Conservation (phyloP, 1,140 invertebrate genomes). For the Drosophila pandora region DNA sequence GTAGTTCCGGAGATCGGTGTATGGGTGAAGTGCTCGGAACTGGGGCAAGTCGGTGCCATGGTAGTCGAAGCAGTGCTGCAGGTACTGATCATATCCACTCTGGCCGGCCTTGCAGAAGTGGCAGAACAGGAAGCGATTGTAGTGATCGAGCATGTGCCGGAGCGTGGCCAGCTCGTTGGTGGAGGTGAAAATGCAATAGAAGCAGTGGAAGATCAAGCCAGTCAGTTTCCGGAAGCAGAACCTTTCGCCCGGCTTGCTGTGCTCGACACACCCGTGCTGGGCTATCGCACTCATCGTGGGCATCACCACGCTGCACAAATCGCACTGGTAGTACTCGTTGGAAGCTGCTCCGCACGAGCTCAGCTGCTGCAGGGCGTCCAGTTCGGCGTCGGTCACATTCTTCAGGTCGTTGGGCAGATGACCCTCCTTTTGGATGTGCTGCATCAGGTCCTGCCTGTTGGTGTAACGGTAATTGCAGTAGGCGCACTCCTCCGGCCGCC, state of each 20-base stretch:
- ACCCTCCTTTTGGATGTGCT: conserved; percentile 18
- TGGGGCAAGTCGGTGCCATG: conserved; percentile 28
- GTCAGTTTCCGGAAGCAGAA: conserved; percentile 49
- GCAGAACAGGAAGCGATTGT: conserved; percentile 38
- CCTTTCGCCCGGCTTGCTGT: conserved; percentile 15
- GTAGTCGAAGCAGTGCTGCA: conserved; percentile 48
- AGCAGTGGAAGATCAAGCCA: conserved; percentile 52
- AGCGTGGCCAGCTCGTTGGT: conserved; percentile 25
- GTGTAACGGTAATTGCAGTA: conserved; percentile 46
- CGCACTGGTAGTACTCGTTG: conserved; percentile 58
- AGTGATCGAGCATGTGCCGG: conserved; percentile 61
- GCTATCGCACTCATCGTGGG: conserved; percentile 42
- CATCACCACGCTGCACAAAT: conserved; percentile 51
- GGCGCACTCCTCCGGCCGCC: conserved; percentile 39
- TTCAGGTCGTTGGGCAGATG: conserved; percentile 60
- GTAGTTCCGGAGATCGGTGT: conserved; percentile 36
- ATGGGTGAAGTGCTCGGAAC: conserved; percentile 40
- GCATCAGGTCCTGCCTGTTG: conserved; percentile 8
- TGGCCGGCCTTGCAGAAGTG: conserved; percentile 14
- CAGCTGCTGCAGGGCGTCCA: conserved; percentile 21
- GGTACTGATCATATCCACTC: conserved; percentile 48
- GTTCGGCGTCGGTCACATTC: conserved; percentile 31
- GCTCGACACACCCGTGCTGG: conserved; percentile 41
- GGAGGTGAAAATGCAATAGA: conserved; percentile 53
- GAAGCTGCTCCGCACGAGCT: neutral